A percentile compares a stretch with the other conserved stretches of the same genome.
phyloP scores from a whole-genome alignment of 2,113 vertebrate species.

The Apodemus sylvaticus region DNA sequence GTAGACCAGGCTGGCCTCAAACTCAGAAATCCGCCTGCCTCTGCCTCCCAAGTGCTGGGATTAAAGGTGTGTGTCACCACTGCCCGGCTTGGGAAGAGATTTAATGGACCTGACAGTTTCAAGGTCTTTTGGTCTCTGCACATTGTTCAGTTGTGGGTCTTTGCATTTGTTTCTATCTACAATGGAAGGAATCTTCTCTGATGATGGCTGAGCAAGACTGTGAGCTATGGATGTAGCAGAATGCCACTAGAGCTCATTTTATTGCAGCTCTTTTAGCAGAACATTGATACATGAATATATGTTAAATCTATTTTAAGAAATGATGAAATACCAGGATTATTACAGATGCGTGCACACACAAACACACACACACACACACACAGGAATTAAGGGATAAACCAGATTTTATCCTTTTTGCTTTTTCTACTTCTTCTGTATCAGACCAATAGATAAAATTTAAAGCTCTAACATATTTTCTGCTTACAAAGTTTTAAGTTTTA shows the following conservation, averaged over 20 bases:
- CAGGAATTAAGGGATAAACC: neutral
- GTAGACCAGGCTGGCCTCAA: too few relatives aligned
- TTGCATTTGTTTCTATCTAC: neutral
- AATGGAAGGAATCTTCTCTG: neutral
- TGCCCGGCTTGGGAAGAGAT: neutral
- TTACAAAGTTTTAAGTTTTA: neutral
- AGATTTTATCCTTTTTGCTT: neutral
- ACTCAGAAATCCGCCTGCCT: too few relatives aligned
- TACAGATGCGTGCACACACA: neutral
- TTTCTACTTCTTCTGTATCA: neutral
- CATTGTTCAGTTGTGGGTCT: neutral
- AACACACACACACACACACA: neutral
- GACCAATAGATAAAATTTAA: neutral
- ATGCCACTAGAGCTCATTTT: neutral
- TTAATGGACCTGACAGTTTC: neutral
- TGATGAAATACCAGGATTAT: neutral
- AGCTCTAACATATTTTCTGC: neutral
- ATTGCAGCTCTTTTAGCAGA: neutral
- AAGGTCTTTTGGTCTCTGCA: neutral
- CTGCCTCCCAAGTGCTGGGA: too few relatives aligned
- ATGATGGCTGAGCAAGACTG: neutral
- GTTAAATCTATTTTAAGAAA: conserved; percentile 5
- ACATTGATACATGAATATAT: neutral
- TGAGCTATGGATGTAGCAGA: too few relatives aligned
- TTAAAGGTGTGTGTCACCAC: too few relatives aligned